Conservation (phyloP, 2,888 invertebrate genomes). For the Hyppa rectilinea region DNA sequence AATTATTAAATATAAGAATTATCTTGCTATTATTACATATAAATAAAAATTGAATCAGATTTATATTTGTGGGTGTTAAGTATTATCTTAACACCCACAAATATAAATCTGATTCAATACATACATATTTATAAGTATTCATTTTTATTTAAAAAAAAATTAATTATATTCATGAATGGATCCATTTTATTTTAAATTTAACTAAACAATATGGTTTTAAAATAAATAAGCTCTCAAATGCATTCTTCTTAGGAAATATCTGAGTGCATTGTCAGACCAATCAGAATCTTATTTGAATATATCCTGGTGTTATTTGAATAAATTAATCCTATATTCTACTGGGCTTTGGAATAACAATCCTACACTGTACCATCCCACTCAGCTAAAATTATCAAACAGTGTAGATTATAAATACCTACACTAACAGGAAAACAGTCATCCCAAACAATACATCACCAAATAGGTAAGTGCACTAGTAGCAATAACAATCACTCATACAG, state of each 20-base stretch:
- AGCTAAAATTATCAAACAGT: slow-evolving; percentile 29
- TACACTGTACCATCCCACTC: slow-evolving; percentile 21
- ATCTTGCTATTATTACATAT: no score
- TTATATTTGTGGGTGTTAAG: no score
- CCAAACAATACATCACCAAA: slow-evolving; percentile 58
- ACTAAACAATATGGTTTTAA: neutral
- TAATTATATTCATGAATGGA: no score
- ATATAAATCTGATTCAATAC: no score
- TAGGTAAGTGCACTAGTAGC: slow-evolving; percentile 38
- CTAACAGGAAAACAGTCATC: slow-evolving; percentile 68
- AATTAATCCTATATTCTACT: neutral
- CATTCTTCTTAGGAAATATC: neutral
- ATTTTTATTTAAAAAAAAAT: no score
- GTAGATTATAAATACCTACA: slow-evolving; percentile 43
- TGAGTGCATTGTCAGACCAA: neutral
- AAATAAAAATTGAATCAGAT: no score
- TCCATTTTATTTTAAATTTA: no score
- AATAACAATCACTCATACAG: slow-evolving; percentile 36
- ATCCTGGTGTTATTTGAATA: neutral
- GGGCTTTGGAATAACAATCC: neutral
- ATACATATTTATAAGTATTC: no score
- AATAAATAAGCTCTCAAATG: neutral
- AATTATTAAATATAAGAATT: no score
- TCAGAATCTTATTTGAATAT: slow-evolving; percentile 20
- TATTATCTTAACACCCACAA: no score